Evolutionary conservation across 2,113 vertebrate genomes (phyloP), one percentile per base, ranked within the genome.

Genomic region (Suncus etruscus): DNA sequence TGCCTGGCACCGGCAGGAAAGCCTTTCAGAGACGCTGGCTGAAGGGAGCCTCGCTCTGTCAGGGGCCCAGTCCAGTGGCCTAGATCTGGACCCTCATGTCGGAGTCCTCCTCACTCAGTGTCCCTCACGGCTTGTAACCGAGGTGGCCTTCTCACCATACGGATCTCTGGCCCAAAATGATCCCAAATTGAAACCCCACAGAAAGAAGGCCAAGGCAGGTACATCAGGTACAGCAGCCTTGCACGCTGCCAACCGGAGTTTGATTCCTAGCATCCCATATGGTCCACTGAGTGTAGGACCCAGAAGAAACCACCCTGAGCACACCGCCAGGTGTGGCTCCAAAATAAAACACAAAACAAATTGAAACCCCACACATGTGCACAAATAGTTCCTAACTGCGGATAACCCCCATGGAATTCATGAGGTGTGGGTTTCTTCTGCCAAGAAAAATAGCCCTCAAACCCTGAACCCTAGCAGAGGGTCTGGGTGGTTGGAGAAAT

Each of bases 371-470:
- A 39, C 39, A 39, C 39, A 39, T 39, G 39, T 39, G 39, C 39
- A 39, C 16, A 61, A 20, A 61, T 22, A 61, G 20, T 61, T 6
- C 15, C 58, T 61, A 94, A 91, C n/a, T 88, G 74, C 51, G 73
- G 79, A 54, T 69, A 78, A 79, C 25, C 75, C 25, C 75, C 63
- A 14, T 70, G 48, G 32, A 74, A 86, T 80, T 78, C 0, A 0
- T 74, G 45, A 29, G 2, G 45, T 10, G 6, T 10, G 12, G n/a
- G 68, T 76, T 86, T 61, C 32, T 48, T 24, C 8, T 0, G 24
- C 47, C 51, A 25, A 39, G 91, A 78, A 90, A 92, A 91, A 72
- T 20, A 70, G 58, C 24, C 61, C 74, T 63, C 54, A 85, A 78
- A 72, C 66, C 11, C 22, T 8, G 51, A 68, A 78, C 73, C 39